Evolutionary conservation across 64 coral and sea anemone genomes (phyloP).

Genomic region (Hydrozoanthus tunicans): DNA sequence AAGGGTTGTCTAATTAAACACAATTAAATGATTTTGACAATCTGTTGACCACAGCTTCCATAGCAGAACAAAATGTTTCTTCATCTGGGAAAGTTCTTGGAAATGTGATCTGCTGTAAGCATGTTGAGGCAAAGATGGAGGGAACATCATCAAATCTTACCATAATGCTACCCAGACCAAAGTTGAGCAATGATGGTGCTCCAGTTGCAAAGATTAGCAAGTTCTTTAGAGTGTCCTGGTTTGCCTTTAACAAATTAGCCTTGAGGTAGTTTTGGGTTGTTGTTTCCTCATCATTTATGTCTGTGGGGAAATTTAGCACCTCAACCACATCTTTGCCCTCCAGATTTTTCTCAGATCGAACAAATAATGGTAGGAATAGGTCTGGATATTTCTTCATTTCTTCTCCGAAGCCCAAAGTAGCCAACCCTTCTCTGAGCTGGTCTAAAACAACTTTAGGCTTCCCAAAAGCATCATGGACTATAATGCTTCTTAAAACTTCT

Average conservation of each 20-base stretch:
- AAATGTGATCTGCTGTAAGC: conserved; percentile 14
- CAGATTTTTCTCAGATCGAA: neutral
- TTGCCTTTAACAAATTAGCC: neutral
- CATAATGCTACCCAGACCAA: conserved; percentile 1
- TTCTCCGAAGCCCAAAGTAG: conserved; percentile 43
- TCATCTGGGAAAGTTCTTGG: conserved; percentile 7
- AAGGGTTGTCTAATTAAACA: neutral
- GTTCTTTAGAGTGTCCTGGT: conserved; percentile 44
- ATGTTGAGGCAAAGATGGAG: conserved; percentile 20
- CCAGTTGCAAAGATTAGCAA: conserved; percentile 28
- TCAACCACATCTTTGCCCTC: conserved; percentile 43
- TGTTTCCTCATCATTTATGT: conserved; percentile 26
- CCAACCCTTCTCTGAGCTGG: conserved; percentile 65
- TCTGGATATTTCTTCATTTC: conserved; percentile 61
- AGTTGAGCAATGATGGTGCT: neutral
- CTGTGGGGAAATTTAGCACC: conserved; percentile 35
- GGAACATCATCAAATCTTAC: neutral
- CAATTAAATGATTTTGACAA: conserved; percentile 8
- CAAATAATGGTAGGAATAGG: conserved; percentile 52
- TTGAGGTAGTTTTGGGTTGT: conserved; percentile 22
- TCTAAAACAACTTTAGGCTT: conserved; percentile 57
- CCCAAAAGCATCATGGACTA: conserved; percentile 69
- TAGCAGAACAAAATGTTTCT: neutral
- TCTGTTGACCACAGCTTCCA: neutral
- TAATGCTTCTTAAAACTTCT: conserved; percentile 25